Conservation (phyloP, 2,888 invertebrate genomes). For the Nycteola revayana region DNA sequence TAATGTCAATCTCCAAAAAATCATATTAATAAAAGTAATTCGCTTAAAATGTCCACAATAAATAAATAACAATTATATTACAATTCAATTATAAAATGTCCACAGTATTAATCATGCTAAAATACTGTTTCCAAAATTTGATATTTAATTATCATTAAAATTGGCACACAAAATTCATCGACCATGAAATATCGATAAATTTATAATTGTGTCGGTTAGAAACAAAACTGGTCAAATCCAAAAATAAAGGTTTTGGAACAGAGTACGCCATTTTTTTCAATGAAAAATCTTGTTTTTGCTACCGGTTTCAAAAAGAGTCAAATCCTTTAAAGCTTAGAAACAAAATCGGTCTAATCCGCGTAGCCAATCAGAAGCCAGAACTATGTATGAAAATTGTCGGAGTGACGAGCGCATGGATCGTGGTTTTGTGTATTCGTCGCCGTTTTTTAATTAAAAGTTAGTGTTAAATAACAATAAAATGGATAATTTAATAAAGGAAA, state of each 20-base stretch:
- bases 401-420: conserved; percentile 4
- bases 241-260: conserved; percentile 1
- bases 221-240: conserved; percentile 1
- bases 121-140: no score
- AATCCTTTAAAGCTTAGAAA: conserved; percentile 2
- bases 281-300: conserved; percentile 1
- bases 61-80: no score
- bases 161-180: no score
- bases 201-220: conserved; percentile 2
- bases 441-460: neutral
- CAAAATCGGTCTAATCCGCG: conserved; percentile 3
- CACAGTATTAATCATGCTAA: no score
- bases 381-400: conserved; percentile 6
- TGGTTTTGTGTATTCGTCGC: conserved; percentile 1
- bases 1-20: no score
- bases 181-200: no score
- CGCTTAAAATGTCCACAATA: no score
- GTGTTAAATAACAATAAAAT: conserved; percentile 1
- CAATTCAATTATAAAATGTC: no score
- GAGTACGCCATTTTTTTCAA: conserved; percentile 1
- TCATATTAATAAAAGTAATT: no score
- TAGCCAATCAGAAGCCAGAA: conserved; percentile 8
- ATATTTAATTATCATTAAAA: no score
- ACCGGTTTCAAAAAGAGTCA: conserved; percentile 1
- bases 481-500: conserved; percentile 3